Evolutionary conservation across 2,797 vertebrate genomes (phyloP).

Genomic region (Aphelocoma californica): DNA sequence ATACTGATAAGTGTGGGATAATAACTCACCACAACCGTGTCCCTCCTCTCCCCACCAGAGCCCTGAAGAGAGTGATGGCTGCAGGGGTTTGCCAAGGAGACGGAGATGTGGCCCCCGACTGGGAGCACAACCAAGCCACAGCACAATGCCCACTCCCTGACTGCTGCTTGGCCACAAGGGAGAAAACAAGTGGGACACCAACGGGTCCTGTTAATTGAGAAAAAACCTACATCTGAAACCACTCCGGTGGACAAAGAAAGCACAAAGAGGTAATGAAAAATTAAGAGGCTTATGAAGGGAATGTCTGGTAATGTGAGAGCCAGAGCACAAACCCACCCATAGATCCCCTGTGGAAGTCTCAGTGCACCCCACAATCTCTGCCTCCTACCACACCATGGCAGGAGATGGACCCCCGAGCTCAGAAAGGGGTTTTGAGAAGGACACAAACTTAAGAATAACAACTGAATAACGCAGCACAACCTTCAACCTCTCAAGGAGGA

Average conservation of each 20-base stretch:
- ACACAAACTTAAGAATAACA: not conserved
- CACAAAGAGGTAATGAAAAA: not conserved
- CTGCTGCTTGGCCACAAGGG: not conserved
- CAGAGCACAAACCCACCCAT: not conserved
- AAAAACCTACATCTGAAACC: slow-evolving; percentile 7
- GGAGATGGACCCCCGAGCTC: not conserved
- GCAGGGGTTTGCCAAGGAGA: not conserved
- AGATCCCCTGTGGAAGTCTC: not conserved
- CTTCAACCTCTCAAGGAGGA: slow-evolving; percentile 2
- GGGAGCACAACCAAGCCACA: slow-evolving; percentile 1
- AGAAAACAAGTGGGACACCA: not conserved
- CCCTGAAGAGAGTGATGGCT: not conserved
- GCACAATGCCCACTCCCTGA: not conserved
- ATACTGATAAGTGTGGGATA: slow-evolving; percentile 64
- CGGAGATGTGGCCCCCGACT: not conserved
- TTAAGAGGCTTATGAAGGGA: not conserved
- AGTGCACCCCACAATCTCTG: not conserved
- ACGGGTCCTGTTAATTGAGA: not conserved
- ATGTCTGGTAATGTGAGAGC: not conserved
- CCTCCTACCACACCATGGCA: not conserved
- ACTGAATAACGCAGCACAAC: not conserved
- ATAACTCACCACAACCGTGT: slow-evolving; percentile 47
- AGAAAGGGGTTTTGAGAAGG: not conserved
- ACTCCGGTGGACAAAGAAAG: not conserved
- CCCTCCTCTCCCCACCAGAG: not conserved